A percentile compares a stretch with the other conserved stretches of the same genome.
phyloP scores from a whole-genome alignment of 92 coral and sea anemone species.

The Porites evermanni region DNA sequence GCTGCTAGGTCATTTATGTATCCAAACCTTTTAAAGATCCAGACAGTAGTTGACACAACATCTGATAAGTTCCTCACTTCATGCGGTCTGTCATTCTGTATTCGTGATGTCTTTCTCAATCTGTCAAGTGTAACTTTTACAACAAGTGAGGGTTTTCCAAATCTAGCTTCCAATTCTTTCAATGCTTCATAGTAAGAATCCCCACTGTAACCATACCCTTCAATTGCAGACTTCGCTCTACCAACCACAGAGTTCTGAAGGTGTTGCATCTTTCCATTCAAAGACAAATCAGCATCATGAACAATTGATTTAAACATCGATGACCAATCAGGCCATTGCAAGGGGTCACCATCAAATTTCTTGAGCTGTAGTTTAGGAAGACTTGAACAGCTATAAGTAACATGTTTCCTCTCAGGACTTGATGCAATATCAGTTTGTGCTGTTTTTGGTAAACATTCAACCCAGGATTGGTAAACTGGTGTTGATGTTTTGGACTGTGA shows the following conservation, averaged over 20 bases:
- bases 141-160: constrained; percentile 55
- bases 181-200: constrained; percentile 57
- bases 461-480: too few relatives aligned
- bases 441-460: too few relatives aligned
- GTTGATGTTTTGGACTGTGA: too few relatives aligned
- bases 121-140: constrained; percentile 45
- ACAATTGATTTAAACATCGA: constrained; percentile 66
- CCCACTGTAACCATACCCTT: constrained; percentile 63
- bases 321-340: constrained; percentile 64
- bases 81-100: constrained; percentile 40
- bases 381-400: background rate
- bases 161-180: constrained; percentile 55
- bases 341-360: constrained; percentile 65
- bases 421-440: too few relatives aligned
- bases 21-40: constrained; percentile 46
- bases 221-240: constrained; percentile 58
- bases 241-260: constrained; percentile 64
- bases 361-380: constrained; percentile 48
- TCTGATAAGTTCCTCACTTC: constrained; percentile 49
- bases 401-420: background rate
- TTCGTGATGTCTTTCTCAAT: constrained; percentile 8
- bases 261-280: constrained; percentile 57
- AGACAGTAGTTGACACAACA: constrained; percentile 46
- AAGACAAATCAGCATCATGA: constrained; percentile 42
- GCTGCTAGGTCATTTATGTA: constrained; percentile 33